phyloP scores from a whole-genome alignment of 1,140 invertebrate species.

The Ceratosolen solmsi region DNA sequence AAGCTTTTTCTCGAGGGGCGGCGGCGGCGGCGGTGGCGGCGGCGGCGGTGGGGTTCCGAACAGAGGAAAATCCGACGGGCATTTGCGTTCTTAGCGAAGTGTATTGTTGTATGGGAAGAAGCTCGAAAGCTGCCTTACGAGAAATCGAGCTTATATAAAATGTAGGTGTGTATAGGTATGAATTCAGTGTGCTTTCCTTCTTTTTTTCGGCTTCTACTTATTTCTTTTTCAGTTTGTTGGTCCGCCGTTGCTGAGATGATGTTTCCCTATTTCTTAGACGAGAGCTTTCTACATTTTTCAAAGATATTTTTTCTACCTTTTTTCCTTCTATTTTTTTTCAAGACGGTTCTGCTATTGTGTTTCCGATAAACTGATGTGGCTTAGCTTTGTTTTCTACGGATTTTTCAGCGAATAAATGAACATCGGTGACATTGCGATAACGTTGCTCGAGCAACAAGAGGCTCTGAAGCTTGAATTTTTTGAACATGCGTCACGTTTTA shows the following conservation, averaged over 20 bases:
- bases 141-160: conserved; percentile 41
- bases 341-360: too few species aligned
- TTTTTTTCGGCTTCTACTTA: not conserved
- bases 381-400: not conserved
- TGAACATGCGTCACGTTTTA: not conserved
- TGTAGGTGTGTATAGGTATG: conserved; percentile 1
- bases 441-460: not conserved
- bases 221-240: conserved; percentile 7
- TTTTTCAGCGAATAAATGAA: not conserved
- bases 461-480: not conserved
- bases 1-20: not conserved
- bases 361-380: conserved; percentile 4
- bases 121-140: not conserved
- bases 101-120: conserved; percentile 17
- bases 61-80: conserved; percentile 39
- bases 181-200: not conserved
- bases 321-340: not conserved
- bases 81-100: conserved; percentile 33
- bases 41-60: not conserved
- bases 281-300: not conserved
- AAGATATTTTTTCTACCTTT: not conserved
- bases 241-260: not conserved
- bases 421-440: not conserved
- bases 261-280: not conserved
- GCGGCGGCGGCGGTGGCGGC: too few species aligned